These are phyloP conservation scores for Phocoena sinus DNA, from an alignment of 2,113 vertebrate species.

Conservation along the genomic window DNA sequence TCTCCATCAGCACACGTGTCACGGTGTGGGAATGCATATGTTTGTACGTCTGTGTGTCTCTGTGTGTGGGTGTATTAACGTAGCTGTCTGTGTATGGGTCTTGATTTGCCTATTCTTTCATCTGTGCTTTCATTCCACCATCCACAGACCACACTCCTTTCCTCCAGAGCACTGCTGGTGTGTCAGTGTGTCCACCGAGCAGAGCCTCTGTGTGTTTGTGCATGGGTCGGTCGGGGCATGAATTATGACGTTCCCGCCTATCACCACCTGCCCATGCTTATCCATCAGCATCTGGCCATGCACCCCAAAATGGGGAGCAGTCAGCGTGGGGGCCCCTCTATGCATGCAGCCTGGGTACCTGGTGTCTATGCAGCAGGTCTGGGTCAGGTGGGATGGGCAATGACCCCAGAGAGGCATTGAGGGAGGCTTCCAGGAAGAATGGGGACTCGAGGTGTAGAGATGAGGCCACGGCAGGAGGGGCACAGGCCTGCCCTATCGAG, in stretches of 20 bases:
- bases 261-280: neutral
- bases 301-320: neutral
- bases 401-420: neutral
- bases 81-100: neutral
- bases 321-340: neutral
- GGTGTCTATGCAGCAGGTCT: neutral
- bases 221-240: accelerated
- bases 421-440: neutral
- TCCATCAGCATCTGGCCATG: neutral
- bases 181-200: neutral
- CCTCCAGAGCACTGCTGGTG: neutral
- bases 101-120: neutral
- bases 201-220: neutral
- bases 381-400: neutral
- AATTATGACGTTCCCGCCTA: accelerated
- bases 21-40: neutral
- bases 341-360: neutral
- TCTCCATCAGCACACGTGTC: neutral
- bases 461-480: neutral
- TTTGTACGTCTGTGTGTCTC: neutral
- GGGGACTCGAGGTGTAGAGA: neutral
- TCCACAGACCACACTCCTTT: neutral
- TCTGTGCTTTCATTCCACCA: neutral
- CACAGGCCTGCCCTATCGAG: neutral
- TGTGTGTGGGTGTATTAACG: neutral